These are phyloP conservation scores for Desmophyllum pertusum DNA, from an alignment of 92 coral and sea anemone species.

Conservation along the genomic window DNA sequence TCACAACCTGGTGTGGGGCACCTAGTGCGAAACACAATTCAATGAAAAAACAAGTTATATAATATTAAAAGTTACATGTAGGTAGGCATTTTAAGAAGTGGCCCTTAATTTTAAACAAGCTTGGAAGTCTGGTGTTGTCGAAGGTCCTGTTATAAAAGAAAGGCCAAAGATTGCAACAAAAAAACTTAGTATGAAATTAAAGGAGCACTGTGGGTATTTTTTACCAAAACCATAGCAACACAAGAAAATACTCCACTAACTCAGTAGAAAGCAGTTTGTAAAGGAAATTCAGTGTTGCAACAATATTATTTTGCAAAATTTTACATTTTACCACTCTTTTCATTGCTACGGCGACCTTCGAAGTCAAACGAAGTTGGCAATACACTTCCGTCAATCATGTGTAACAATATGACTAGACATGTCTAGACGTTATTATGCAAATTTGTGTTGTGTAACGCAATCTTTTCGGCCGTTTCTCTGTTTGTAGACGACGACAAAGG, in stretches of 20 bases:
- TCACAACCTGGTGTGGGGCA: conserved; percentile 97
- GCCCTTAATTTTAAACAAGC: neutral
- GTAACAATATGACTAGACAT: too few relatives aligned
- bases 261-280: neutral
- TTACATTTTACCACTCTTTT: too few relatives aligned
- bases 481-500: too few relatives aligned
- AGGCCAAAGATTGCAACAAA: neutral
- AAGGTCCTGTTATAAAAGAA: neutral
- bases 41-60: neutral
- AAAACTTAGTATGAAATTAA: neutral
- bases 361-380: too few relatives aligned
- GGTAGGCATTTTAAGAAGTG: neutral
- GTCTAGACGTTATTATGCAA: too few relatives aligned
- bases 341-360: too few relatives aligned
- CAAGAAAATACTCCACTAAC: neutral
- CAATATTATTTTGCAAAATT: neutral
- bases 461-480: too few relatives aligned
- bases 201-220: neutral
- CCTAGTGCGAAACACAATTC: conserved; percentile 38
- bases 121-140: neutral
- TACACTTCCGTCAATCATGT: too few relatives aligned
- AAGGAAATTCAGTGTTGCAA: neutral
- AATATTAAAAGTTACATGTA: too few relatives aligned
- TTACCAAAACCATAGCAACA: neutral
- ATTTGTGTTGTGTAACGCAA: too few relatives aligned